Evolutionary conservation across 2,113 vertebrate species (phyloP), one percentile per base, ranked within the genome.

Genomic region (Gavia stellata): DNA sequence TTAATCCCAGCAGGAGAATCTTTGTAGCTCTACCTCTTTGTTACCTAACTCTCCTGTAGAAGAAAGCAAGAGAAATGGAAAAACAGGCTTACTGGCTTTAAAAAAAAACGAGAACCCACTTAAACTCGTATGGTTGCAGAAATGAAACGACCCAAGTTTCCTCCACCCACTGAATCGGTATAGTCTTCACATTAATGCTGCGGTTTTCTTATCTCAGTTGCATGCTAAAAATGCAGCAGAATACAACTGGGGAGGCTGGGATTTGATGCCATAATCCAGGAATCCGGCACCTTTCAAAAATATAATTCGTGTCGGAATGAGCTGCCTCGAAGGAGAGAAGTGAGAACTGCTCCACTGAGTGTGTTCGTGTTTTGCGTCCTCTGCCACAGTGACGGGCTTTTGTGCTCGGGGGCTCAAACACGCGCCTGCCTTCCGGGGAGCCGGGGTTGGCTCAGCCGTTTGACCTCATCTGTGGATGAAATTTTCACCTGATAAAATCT

Each of bases 331-430:
- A 65, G 77, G 81, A 89, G 59, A 49, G 61, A 61, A 17, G 63
- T 4, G 47, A 77, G 92, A 71, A 52, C 81, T 31, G 36, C 71
- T 74, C 52, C 14, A 4, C 42, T 26, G 59, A 56, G 66, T 20
- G 7, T 42, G 63, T 31, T 45, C 65, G 36, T 38, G 55, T 7
- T 38, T 45, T 20, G 47, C 42, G 50, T 38, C 77, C 80, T 49
- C 49, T 20, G 97, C 98, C 98, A 97, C 97, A 97, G 98, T 95
- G 44, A 97, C 91, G 97, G 97, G 98, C 98, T 97, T 98, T 98
- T 93, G 94, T 94, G 97, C 97, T 97, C 92, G 96, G 96, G 98
- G 97, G 96, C 98, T 98, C 97, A 94, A 97, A 97, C 97, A 94
- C 96, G 81, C 81, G 70, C 97, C 97, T 98, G 98, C 98, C 97